phyloP scores from a whole-genome alignment of 2,888 invertebrate species.

The Flabesymbios commensalis region DNA sequence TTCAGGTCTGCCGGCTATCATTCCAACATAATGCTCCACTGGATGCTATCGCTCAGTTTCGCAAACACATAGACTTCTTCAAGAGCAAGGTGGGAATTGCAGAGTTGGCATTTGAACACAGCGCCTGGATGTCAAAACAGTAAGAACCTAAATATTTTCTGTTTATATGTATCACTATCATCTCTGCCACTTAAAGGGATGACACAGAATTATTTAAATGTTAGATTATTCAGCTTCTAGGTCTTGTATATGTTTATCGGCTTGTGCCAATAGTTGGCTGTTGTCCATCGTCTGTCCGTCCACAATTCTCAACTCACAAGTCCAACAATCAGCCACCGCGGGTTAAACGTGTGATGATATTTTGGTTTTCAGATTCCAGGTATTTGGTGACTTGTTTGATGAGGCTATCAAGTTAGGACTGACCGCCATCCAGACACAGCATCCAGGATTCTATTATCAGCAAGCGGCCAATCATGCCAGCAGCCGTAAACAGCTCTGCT shows the following conservation, averaged over 20 bases:
- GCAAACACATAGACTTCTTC: slow-evolving; percentile 88
- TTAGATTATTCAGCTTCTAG: too few species aligned
- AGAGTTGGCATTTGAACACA: slow-evolving; percentile 89
- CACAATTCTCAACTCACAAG: too few species aligned
- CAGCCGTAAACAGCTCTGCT: slow-evolving; percentile 75
- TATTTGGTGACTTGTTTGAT: slow-evolving; percentile 93
- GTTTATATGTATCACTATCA: too few species aligned
- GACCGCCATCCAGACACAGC: slow-evolving; percentile 91
- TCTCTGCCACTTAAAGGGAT: too few species aligned
- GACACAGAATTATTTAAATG: too few species aligned
- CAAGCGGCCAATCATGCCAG: slow-evolving; percentile 87
- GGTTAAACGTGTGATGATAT: too few species aligned
- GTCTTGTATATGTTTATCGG: too few species aligned
- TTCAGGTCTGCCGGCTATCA: slow-evolving; percentile 79
- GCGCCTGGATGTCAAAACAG: slow-evolving; percentile 94
- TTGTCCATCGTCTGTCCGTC: too few species aligned
- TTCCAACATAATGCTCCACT: slow-evolving; percentile 87
- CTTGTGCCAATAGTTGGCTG: too few species aligned
- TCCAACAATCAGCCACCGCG: too few species aligned
- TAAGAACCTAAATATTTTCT: slow-evolving; percentile 63
- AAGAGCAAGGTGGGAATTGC: slow-evolving; percentile 75
- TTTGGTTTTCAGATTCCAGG: slow-evolving; percentile 58
- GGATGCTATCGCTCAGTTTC: slow-evolving; percentile 93
- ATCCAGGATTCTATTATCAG: slow-evolving; percentile 96
- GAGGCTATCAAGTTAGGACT: slow-evolving; percentile 90